Percentiles rank a stretch among this genome's conserved stretches.
Conservation (phyloP, 92 coral and sea anemone genomes). For the Nematostella vectensis region DNA sequence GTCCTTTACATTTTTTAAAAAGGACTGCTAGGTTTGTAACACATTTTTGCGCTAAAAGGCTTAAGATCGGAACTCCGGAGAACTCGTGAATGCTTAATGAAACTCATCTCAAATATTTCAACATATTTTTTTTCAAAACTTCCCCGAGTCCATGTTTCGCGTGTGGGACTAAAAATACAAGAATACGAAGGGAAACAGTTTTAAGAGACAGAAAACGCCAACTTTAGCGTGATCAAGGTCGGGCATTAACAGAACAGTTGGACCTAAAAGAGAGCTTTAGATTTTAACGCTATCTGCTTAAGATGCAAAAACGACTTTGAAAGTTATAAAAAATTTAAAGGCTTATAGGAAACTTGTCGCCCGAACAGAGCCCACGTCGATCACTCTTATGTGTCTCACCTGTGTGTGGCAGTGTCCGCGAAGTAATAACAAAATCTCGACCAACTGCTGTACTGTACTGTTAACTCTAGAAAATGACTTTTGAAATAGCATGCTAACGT, state of each 20-base stretch:
- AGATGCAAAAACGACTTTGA: slow-evolving; percentile 91
- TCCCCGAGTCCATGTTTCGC: too few relatives aligned
- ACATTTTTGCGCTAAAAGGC: slow-evolving; percentile 6
- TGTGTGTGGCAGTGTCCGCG: too few relatives aligned
- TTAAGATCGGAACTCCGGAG: not conserved
- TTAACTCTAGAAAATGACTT: too few relatives aligned
- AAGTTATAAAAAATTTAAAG: slow-evolving; percentile 92
- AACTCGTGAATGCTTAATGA: slow-evolving; percentile 58
- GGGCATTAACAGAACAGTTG: slow-evolving; percentile 19
- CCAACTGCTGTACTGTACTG: too few relatives aligned
- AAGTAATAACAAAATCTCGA: too few relatives aligned
- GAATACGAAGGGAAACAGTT: too few relatives aligned
- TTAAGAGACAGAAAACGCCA: not conserved
- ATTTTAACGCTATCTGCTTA: slow-evolving; percentile 50
- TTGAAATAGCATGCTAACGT: too few relatives aligned
- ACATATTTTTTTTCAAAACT: too few relatives aligned
- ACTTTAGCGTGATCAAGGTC: slow-evolving; percentile 9
- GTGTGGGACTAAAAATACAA: too few relatives aligned
- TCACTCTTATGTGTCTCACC: slow-evolving; percentile 6
- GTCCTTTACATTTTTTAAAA: too few relatives aligned
- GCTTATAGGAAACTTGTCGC: slow-evolving; percentile 62
- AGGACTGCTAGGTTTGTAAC: too few relatives aligned
- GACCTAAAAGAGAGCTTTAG: slow-evolving; percentile 36
- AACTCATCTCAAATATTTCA: too few relatives aligned
- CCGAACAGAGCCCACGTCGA: slow-evolving; percentile 6